Conservation (phyloP, 1,140 invertebrate species). For the Heliconius hermathena region DNA sequence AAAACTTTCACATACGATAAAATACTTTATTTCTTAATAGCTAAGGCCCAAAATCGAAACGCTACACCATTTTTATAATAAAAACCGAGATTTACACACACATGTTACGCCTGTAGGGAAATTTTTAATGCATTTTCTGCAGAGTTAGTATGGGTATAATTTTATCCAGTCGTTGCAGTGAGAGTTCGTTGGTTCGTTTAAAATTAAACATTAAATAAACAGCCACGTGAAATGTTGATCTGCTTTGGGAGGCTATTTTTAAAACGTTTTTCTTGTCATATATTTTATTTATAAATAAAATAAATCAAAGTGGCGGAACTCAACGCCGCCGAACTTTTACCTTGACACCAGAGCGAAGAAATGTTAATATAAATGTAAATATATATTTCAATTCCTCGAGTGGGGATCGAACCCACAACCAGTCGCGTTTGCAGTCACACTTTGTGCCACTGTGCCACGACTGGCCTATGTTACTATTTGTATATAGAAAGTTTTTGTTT, state of each 20-base stretch:
- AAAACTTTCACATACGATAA: not conserved
- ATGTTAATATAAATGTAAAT: no score
- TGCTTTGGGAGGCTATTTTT: not conserved
- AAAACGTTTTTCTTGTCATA: constrained; percentile 15
- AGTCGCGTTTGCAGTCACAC: no score
- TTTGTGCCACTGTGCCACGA: no score
- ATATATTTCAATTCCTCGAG: no score
- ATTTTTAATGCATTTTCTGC: constrained; percentile 60
- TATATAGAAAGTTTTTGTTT: not conserved
- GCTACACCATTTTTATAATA: not conserved
- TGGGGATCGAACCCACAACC: no score
- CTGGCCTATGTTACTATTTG: no score
- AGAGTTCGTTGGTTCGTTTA: constrained; percentile 70
- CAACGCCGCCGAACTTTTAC: no score
- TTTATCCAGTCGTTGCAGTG: constrained; percentile 48
- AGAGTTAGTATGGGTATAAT: constrained; percentile 54
- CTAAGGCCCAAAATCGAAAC: constrained; percentile 39
- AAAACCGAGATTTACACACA: constrained; percentile 40
- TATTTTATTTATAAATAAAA: not conserved
- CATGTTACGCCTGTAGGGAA: constrained; percentile 38
- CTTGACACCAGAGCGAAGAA: no score
- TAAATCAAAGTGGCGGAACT: no score
- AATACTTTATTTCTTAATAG: not conserved
- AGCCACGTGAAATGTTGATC: constrained; percentile 59
- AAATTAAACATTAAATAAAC: constrained; percentile 79